Percentiles rank a stretch among this genome's conserved stretches.
These are phyloP conservation scores for Brachynemurus nebulosus DNA, from an alignment of 2,888 invertebrate species.

Conservation along the genomic window DNA sequence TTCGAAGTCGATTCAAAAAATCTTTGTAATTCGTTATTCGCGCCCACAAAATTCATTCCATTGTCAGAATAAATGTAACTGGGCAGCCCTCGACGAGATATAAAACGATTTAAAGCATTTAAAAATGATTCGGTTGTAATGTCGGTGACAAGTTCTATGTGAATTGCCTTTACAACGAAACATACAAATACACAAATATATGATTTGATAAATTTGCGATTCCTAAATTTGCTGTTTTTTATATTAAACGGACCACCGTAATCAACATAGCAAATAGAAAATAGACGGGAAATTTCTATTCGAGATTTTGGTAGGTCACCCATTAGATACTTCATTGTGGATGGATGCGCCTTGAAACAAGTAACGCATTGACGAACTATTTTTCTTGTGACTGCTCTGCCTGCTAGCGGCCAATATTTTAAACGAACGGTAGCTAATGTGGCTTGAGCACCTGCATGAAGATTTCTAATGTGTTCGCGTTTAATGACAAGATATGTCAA, in stretches of 20 bases:
- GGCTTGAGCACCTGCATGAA: slow-evolving; percentile 16
- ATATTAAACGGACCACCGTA: too few relatives aligned
- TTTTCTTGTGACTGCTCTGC: slow-evolving; percentile 7
- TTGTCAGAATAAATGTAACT: slow-evolving; percentile 22
- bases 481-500: slow-evolving; percentile 13
- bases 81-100: slow-evolving; percentile 21
- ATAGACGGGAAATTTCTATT: slow-evolving; percentile 12
- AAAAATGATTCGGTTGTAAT: slow-evolving; percentile 23
- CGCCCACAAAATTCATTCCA: slow-evolving; percentile 24
- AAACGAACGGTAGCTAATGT: slow-evolving; percentile 9
- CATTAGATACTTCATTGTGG: slow-evolving; percentile 17
- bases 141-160: slow-evolving; percentile 23
- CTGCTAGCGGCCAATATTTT: slow-evolving; percentile 14
- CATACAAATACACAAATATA: slow-evolving; percentile 23
- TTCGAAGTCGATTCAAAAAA: too few relatives aligned
- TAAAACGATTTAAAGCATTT: slow-evolving; percentile 22
- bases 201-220: too few relatives aligned
- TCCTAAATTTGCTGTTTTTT: too few relatives aligned
- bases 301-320: slow-evolving; percentile 19
- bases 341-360: slow-evolving; percentile 16
- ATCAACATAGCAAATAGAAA: slow-evolving; percentile 16
- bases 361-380: slow-evolving; percentile 12
- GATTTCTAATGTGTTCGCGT: slow-evolving; percentile 13
- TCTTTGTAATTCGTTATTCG: slow-evolving; percentile 12
- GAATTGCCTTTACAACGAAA: slow-evolving; percentile 22